Base-by-base conservation (phyloP, 2,888 invertebrate species). In the Noctua pronuba region DNA sequence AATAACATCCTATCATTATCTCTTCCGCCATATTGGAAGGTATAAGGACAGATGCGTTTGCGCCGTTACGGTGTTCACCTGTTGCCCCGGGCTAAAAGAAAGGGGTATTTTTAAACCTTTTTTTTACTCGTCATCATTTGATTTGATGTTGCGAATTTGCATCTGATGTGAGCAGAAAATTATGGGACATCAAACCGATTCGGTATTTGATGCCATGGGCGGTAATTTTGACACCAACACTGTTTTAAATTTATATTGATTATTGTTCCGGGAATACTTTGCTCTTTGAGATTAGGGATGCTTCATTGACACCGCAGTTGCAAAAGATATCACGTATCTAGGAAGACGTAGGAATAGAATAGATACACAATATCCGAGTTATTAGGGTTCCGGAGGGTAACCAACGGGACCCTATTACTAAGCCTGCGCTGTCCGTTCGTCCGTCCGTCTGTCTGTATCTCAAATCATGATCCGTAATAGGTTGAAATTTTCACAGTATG, bases 61-160 rank as follows among this genome's bases (percentile, higher is more conserved):
- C 70, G 75, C 85, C 87, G 86, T 86, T 87, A 85, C 84, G 62
- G 66, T 82, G 64, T 78, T 79, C 86, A 86, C 86, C 86, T 86
- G 87, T 75, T 69, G 72, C 84, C 79, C 21, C 31, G 18, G 73
- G 86, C 68, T 71, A 83, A 74, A 77, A 76, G 49, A 71, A 86
- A 79, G 67, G 65, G 55, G 38, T 52, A n/a, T 41, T 69, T 52
- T 82, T 64, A 24, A 70, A 60, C 10, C 35, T 64, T 72, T 74
- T 74, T 86, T 78, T 31, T 41, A 49, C 16, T 31, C 66, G 46
- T 44, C 66, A 58, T 71, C 58, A 71, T 83, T 64, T 28, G 73
- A 73, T 83, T 86, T 79, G 60, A 67, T 79, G 79, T 79, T 71
- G 62, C 73, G 18, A 83, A 86, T 86, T 84, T 71, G 79, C 79